Base-by-base conservation (phyloP, 2,888 invertebrate genomes). In the Epiblema foenella region DNA sequence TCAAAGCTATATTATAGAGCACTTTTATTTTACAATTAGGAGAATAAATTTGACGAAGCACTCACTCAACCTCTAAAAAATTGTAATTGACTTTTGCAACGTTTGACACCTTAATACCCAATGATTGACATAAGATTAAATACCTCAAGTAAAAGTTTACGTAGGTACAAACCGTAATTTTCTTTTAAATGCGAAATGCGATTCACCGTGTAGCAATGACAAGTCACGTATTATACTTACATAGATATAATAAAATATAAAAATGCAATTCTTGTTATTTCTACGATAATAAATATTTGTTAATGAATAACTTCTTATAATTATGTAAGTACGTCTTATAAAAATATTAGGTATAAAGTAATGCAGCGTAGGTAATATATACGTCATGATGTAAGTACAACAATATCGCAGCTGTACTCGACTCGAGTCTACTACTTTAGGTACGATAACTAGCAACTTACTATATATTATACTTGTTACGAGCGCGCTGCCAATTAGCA, bases 401-500 rank as follows among this genome's bases (percentile, higher is more conserved):
- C 49, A 69, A 24, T 20, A 52, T 54, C 63, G 63, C 63, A 37
- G 49, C 57, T 33, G 37, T 49, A 57, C 2, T 1, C n/a, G 1
- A 24, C 54, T 54, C 29, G 57, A 33, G 24, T 46, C 62, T 33
- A 62, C 29, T 69, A 63, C 39, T 52, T 42, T 62, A 33, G 33
- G 9, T 33, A 39, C 68, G 62, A 54, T 33, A 49, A 59, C 39
- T 42, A 60, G 29, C 49, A 20, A 69, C 54, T 39, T 51, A 69
- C 33, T 57, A 42, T 57, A 42, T 57, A 52, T 37, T 57, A 63
- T 63, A 63, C 46, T 63, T 51, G 56, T 56, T 49, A 46, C 62
- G 24, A 69, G 51, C 37, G 56, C 56, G 46, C 57, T 69, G 62
- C 69, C 69, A 69, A 69, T 63, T 63, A 56, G 46, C 46, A 17